Conservation (phyloP, 2,113 vertebrate species). For the Oreochromis niloticus region DNA sequence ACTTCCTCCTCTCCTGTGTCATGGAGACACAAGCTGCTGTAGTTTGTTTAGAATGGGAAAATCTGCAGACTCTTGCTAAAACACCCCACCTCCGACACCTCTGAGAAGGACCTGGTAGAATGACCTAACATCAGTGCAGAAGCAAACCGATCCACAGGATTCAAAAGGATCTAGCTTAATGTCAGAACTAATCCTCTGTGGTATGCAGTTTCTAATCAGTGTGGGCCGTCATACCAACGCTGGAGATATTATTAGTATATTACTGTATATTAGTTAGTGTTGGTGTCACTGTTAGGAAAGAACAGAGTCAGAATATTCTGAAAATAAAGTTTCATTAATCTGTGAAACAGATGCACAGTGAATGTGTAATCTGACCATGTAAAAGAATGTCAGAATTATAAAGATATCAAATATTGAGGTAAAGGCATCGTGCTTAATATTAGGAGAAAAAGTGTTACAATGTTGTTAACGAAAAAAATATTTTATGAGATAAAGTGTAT, state of each 20-base stretch:
- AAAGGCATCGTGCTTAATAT: background rate
- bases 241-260: fast-evolving
- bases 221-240: background rate
- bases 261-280: background rate
- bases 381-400: background rate
- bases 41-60: background rate
- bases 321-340: background rate
- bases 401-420: background rate
- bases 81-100: background rate
- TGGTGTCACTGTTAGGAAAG: background rate
- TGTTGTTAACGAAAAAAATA: background rate
- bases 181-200: background rate
- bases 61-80: background rate
- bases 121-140: background rate
- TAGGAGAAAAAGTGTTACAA: background rate
- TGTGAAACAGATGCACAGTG: background rate
- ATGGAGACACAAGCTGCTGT: background rate
- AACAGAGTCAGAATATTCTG: background rate
- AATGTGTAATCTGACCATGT: background rate
- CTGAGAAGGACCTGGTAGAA: background rate
- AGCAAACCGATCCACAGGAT: background rate
- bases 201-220: background rate
- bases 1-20: background rate
- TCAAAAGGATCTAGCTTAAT: background rate
- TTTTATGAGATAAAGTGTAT: background rate